phyloP scores from a whole-genome alignment of 2,888 invertebrate species.

The Theretra japonica region DNA sequence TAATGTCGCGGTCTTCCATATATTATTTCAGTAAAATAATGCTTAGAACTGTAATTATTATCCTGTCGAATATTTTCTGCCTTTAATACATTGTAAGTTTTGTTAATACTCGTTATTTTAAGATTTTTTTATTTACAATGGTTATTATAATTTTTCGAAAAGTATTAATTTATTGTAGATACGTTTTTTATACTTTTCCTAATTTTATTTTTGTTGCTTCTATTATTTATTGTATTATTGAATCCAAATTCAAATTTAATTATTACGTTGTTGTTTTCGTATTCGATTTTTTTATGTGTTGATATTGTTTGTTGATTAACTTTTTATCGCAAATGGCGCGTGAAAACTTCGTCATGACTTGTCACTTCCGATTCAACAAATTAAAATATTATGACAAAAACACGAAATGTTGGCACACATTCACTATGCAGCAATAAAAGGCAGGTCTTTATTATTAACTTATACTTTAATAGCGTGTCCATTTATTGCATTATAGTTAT shows the following conservation, averaged over 20 bases:
- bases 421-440: too few species aligned
- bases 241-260: background rate
- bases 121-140: conserved; percentile 40
- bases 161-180: conserved; percentile 55
- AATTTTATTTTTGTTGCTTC: conserved; percentile 41
- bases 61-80: background rate
- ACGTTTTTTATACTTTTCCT: conserved; percentile 37
- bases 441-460: too few species aligned
- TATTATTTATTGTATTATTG: conserved; percentile 25
- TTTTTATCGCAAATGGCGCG: background rate
- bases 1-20: background rate
- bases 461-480: too few species aligned
- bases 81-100: background rate
- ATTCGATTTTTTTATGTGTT: background rate
- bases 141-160: conserved; percentile 45
- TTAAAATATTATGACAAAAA: too few species aligned
- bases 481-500: too few species aligned
- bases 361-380: too few species aligned
- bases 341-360: too few species aligned
- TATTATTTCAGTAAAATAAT: background rate
- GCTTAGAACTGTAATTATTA: background rate
- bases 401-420: too few species aligned
- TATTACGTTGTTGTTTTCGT: background rate
- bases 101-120: conserved; percentile 39
- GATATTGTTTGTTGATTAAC: background rate